Percentiles rank a stretch among this genome's conserved stretches.
phyloP scores from a whole-genome alignment of 2,113 vertebrate species.

The Limnothrissa miodon region DNA sequence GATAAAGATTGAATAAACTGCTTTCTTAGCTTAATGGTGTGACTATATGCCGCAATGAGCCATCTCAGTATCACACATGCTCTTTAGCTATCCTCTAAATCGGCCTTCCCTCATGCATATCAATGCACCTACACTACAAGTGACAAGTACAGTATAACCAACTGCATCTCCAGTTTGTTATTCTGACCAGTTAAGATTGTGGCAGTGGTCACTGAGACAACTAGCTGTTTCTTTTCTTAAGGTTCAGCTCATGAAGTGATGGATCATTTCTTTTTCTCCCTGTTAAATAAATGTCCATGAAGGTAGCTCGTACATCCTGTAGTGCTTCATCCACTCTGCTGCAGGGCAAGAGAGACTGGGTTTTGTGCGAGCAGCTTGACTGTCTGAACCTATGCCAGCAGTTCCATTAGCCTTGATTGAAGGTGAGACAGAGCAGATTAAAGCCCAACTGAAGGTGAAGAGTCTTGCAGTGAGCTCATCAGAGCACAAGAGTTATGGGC shows the following conservation, averaged over 20 bases:
- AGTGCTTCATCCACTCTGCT: background rate
- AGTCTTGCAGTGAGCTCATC: constrained; percentile 66
- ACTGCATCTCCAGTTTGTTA: background rate
- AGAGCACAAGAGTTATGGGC: constrained; percentile 60
- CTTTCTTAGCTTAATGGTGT: constrained; percentile 33
- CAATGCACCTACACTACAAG: background rate
- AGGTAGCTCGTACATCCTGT: background rate
- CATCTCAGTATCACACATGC: constrained; percentile 20
- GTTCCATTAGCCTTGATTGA: constrained; percentile 86
- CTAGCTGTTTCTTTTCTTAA: background rate
- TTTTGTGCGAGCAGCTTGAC: constrained; percentile 30
- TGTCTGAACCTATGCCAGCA: constrained; percentile 74
- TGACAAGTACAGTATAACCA: background rate
- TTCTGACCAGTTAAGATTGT: background rate
- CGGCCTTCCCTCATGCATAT: background rate
- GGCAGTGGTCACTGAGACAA: background rate
- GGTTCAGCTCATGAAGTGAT: background rate
- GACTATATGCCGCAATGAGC: constrained; percentile 22
- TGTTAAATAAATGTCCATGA: background rate
- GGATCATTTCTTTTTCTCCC: background rate
- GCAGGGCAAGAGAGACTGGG: constrained; percentile 34
- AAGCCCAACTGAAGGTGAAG: constrained; percentile 70
- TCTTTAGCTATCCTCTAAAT: background rate
- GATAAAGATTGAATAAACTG: constrained; percentile 27
- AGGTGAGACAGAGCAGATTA: constrained; percentile 68